Base-by-base conservation (phyloP, 2,888 invertebrate species). In the Deroplatys truncata region DNA sequence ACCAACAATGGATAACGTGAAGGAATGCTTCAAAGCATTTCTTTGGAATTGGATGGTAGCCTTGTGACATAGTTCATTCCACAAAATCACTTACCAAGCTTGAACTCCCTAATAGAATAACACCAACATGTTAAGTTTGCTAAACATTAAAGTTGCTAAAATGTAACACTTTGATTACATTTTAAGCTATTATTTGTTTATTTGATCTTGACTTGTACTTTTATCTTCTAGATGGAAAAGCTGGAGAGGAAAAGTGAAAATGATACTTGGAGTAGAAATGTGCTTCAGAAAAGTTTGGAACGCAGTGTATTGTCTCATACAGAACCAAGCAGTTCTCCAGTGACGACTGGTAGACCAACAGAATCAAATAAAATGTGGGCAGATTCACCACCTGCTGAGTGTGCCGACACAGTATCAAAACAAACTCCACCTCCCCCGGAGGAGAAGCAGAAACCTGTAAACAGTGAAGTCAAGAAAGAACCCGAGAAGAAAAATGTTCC, bases 301-400 rank as follows among this genome's bases (percentile, higher is more conserved):
- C 82, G 88, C 25, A 72, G 72, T 56, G 35, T 35, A 25, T 84
- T 84, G 5, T 43, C 86, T 28, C 86, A 83, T 83, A 83, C 82
- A n/a, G 87, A 87, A 25, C 20, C 83, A 35, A 20, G n/a, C 82
- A 87, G 87, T 87, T 83, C 87, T 25, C n/a, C 87, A n/a, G 29
- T 28, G 7, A 28, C 28, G 10, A 56, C n/a, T 28, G 84, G 88
- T 20, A 84, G 28, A 56, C 16, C 31, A 56, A 84, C 85, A 56
- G 85, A 82, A 56, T 82, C 88, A 84, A 87, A 85, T 43, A 91
- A 90, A 85, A 85, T 88, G n/a, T 91, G 91, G 91, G 90, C 88
- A 9, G 91, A 91, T 84, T 85, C 84, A 16, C 88, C 89, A 56
- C 84, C 89, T 85, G 72, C 88, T 88, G 85, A 90, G 49, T 82